Evolutionary conservation across 2,888 invertebrate genomes (phyloP).

Genomic region (Drosophila sordidula): DNA sequence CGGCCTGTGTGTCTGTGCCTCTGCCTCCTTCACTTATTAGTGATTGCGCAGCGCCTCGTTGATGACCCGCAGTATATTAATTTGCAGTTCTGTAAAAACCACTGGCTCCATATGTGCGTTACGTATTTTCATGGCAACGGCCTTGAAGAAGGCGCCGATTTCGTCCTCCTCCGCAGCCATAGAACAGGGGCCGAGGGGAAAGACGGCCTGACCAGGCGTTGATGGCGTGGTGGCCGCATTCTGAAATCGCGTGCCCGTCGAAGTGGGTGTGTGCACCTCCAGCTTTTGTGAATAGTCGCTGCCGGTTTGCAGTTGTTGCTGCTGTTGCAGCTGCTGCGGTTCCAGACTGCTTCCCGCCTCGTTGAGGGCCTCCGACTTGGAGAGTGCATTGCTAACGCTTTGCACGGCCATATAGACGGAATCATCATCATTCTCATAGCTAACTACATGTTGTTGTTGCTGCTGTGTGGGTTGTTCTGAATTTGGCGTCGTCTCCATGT

Average conservation of each 20-base stretch:
- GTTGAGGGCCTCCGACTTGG: conserved; percentile 39
- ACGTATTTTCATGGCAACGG: conserved; percentile 83
- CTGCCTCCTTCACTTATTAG: conserved; percentile 34
- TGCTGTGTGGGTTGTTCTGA: conserved; percentile 46
- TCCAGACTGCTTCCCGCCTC: conserved; percentile 42
- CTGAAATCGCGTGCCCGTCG: conserved; percentile 37
- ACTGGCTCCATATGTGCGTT: conserved; percentile 81
- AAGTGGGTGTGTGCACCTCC: conserved; percentile 52
- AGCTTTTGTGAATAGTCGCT: conserved; percentile 59
- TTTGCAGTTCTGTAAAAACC: conserved; percentile 83
- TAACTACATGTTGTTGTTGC: conserved; percentile 56
- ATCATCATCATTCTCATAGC: conserved; percentile 57
- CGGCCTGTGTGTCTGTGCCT: not conserved
- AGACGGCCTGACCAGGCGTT: conserved; percentile 42
- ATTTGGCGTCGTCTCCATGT: conserved; percentile 50
- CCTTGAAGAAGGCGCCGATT: conserved; percentile 83
- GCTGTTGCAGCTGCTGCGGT: conserved; percentile 41
- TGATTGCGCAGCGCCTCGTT: conserved; percentile 80
- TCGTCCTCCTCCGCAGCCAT: conserved; percentile 78
- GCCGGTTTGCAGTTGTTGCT: conserved; percentile 33
- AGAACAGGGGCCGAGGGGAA: conserved; percentile 38
- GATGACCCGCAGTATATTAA: conserved; percentile 82
- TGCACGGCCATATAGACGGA: conserved; percentile 64
- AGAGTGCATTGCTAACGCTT: conserved; percentile 38
- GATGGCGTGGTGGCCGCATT: conserved; percentile 50